These are phyloP conservation scores for Patella ulyssiponensis DNA, from an alignment of 2,888 invertebrate genomes.

Conservation along the genomic window DNA sequence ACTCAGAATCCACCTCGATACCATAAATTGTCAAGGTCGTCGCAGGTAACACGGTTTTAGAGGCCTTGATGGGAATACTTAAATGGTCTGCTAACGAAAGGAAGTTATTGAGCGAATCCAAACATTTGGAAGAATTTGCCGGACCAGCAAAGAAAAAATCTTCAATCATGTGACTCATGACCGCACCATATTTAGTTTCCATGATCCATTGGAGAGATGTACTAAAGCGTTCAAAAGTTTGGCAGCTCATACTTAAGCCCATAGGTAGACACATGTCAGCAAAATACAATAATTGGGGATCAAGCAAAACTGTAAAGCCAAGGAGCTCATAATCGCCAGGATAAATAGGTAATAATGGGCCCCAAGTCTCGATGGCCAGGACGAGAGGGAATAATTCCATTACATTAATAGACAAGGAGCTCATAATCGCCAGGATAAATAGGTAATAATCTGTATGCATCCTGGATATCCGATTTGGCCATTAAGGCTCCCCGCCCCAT, in stretches of 20 bases:
- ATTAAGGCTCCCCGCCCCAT: no score
- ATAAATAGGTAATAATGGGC: background rate
- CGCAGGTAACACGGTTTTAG: background rate
- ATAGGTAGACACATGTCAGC: slow-evolving; percentile 13
- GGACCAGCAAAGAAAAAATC: background rate
- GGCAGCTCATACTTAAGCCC: slow-evolving; percentile 10
- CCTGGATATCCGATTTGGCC: no score
- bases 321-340: no score
- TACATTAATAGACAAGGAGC: background rate
- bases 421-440: no score
- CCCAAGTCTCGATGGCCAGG: slow-evolving; percentile 6
- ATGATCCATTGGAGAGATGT: slow-evolving; percentile 7
- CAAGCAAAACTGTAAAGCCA: background rate
- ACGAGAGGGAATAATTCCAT: slow-evolving; percentile 12
- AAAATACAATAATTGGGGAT: background rate
- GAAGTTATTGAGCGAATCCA: background rate
- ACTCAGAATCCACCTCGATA: background rate
- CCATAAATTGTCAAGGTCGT: background rate
- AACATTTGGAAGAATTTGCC: background rate
- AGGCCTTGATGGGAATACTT: background rate
- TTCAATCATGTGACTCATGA: background rate
- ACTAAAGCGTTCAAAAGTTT: background rate
- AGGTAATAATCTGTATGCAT: no score
- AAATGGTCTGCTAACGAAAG: background rate
- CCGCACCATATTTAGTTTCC: background rate